A percentile compares a stretch with the other conserved stretches of the same genome.
Conservation (phyloP, 1,140 invertebrate genomes). For the Dolichoris vasculosae region DNA sequence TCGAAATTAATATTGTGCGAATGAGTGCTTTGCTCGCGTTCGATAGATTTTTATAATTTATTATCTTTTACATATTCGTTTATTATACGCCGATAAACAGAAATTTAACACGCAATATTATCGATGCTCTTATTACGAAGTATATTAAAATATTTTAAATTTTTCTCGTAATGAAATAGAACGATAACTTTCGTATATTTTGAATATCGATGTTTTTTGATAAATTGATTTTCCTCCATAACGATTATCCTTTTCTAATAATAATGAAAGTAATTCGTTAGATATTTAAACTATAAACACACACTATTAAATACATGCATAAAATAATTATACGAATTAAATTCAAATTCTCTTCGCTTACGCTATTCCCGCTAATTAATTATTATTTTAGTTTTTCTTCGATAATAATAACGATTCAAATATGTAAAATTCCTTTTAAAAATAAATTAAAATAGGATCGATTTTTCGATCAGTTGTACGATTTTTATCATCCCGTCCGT, state of each 20-base stretch:
- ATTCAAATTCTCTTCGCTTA: constrained; percentile 5
- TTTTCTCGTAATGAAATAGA: no score
- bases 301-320: no score
- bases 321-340: background rate
- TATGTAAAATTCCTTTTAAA: background rate
- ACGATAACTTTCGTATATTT: no score
- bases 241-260: no score
- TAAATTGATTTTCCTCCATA: no score
- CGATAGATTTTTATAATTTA: constrained; percentile 18
- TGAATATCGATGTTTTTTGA: no score
- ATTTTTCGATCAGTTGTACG: constrained; percentile 22
- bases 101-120: no score
- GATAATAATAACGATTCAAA: background rate
- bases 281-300: no score
- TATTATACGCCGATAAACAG: no score
- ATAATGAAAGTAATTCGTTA: no score
- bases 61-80: background rate
- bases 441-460: background rate
- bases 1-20: constrained; percentile 4
- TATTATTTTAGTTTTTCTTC: background rate
- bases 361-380: background rate
- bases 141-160: no score
- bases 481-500: constrained; percentile 44
- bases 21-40: constrained; percentile 42
- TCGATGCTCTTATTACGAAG: no score